Evolutionary conservation across 2,888 invertebrate species (phyloP), one percentile per base, ranked within the genome.

Genomic region (Lasioglossum zephyrum): DNA sequence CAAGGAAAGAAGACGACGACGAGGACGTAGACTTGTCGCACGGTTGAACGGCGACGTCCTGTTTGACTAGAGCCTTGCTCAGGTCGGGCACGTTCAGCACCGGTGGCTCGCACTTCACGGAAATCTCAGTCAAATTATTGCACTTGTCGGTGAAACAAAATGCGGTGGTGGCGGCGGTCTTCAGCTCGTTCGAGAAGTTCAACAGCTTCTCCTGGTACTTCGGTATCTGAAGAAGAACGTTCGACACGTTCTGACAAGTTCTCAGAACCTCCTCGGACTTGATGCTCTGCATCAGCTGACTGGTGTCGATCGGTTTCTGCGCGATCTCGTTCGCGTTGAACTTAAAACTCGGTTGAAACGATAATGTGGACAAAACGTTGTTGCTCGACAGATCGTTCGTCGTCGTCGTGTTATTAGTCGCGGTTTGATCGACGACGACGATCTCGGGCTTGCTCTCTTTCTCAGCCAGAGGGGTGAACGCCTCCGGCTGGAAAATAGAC

Each of bases 11-110:
- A 31, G 63, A 63, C 6, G 63, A 63, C 16, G 31, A 60, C 53
- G 53, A 63, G 2, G 63, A 63, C 57, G 57, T 4, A 44, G 89
- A 84, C 49, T 86, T 88, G 6, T 89, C 88, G 44, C 87, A 87
- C 26, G 79, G 79, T 31, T 57, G 57, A 31, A 31, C 31, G 18
- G 36, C 63, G 18, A 77, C 70, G 47, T 94, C 93, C 49, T 93
- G 93, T 85, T 94, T 95, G 49, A 90, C 90, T 77, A 93, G 85
- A 76, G 93, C 91, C 87, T 94, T 95, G 77, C 94, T 93, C 73
- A 93, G 92, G 86, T 95, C 95, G 66, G 95, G 95, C 69, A 95
- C 95, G 87, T 95, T 95, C 73, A 95, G 91, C 63, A 95, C 94
- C 73, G 94, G 92, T 73, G 93, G 92, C 74, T 94, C 94, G 86